Percentiles rank a stretch among this genome's conserved stretches.
phyloP scores from a whole-genome alignment of 1,140 invertebrate genomes.

The Drosophila saltans region DNA sequence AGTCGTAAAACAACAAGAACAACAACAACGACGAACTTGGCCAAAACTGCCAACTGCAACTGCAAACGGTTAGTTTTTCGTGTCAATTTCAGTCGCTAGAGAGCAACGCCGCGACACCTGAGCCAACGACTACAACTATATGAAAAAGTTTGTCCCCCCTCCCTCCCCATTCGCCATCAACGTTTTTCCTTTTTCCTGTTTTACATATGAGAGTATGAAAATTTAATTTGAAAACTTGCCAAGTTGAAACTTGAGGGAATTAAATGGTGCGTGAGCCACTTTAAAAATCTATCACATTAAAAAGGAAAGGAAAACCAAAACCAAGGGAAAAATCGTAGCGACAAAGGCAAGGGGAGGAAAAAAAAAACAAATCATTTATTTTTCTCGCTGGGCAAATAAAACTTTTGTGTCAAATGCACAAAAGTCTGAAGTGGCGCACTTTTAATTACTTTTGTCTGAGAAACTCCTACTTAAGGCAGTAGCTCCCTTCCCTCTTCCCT shows the following conservation, averaged over 20 bases:
- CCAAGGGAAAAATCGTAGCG: neutral
- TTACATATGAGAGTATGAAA: constrained; percentile 58
- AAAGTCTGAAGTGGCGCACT: constrained; percentile 76
- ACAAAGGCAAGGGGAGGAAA: constrained; percentile 21
- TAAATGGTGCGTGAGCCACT: constrained; percentile 69
- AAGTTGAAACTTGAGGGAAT: constrained; percentile 29
- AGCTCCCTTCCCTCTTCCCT: neutral
- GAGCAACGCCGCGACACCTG: constrained; percentile 49
- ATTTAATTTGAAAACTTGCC: constrained; percentile 72
- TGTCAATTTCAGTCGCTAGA: constrained; percentile 63
- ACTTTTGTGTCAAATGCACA: constrained; percentile 69
- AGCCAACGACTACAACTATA: too few relatives aligned
- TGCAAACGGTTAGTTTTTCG: constrained; percentile 53
- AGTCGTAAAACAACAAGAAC: constrained; percentile 35
- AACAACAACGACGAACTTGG: constrained; percentile 37
- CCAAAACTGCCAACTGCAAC: constrained; percentile 29
- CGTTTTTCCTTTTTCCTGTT: neutral
- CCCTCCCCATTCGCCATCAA: constrained; percentile 6
- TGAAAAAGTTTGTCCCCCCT: neutral
- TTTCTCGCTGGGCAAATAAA: constrained; percentile 53
- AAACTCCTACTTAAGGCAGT: constrained; percentile 18
- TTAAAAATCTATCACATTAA: constrained; percentile 51
- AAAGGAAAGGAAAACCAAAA: constrained; percentile 30
- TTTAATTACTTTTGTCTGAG: constrained; percentile 80
- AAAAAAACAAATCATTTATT: constrained; percentile 19